phyloP scores from a whole-genome alignment of 35 echinoderm and acorn worm species.

The Apostichopus japonicus region DNA sequence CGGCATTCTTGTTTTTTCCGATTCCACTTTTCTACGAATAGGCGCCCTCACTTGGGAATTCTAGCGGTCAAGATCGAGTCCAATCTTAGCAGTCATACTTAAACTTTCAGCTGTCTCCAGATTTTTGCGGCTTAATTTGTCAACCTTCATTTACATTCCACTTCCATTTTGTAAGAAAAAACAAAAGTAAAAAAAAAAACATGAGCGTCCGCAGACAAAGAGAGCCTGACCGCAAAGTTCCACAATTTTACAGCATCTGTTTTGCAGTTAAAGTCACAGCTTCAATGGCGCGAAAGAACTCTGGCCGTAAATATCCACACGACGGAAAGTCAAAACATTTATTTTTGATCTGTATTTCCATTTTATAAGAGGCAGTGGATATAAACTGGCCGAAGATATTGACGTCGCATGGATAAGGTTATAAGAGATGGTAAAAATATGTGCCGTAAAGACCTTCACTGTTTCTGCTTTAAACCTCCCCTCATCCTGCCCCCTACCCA shows the following conservation, averaged over 20 bases:
- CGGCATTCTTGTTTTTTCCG: slow-evolving; percentile 27
- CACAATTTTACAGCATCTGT: background rate
- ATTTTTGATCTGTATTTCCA: too few relatives aligned
- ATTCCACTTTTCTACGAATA: background rate
- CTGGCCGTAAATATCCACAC: too few relatives aligned
- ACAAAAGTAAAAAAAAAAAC: background rate
- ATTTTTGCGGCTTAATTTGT: slow-evolving; percentile 29
- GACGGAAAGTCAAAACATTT: too few relatives aligned
- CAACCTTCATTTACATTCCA: slow-evolving; percentile 49
- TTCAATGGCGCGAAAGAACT: too few relatives aligned
- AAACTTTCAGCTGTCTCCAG: slow-evolving; percentile 13
- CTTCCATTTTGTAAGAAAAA: background rate
- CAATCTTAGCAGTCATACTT: background rate
- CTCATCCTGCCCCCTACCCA: too few relatives aligned
- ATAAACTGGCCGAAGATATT: too few relatives aligned
- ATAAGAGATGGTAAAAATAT: too few relatives aligned
- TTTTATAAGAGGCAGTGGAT: too few relatives aligned
- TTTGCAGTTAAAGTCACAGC: background rate
- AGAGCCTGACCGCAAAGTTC: background rate
- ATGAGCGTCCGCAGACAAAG: slow-evolving; percentile 28
- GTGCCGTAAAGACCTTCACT: too few relatives aligned
- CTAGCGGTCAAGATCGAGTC: slow-evolving; percentile 21
- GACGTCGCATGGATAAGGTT: too few relatives aligned
- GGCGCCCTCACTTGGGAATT: slow-evolving; percentile 48
- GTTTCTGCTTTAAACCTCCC: too few relatives aligned